Percentiles rank a stretch among this genome's conserved stretches.
phyloP scores from a whole-genome alignment of 1,140 invertebrate species.

The Popillia japonica region DNA sequence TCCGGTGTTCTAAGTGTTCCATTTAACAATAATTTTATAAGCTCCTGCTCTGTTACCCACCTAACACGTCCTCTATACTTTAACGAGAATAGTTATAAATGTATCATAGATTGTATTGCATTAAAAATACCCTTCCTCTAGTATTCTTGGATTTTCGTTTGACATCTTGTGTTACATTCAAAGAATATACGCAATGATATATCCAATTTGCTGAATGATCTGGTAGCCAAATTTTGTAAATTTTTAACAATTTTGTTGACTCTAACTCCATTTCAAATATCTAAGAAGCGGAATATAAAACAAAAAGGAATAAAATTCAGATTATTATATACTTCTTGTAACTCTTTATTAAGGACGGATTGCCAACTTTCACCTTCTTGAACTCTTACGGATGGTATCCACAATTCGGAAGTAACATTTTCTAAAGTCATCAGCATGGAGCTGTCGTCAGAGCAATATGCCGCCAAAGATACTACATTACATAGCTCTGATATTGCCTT shows the following conservation, averaged over 20 bases:
- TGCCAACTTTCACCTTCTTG: conserved; percentile 34
- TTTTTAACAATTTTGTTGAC: conserved; percentile 44
- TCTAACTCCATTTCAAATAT: conserved; percentile 41
- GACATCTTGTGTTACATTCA: conserved; percentile 39
- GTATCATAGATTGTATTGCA: too few relatives aligned
- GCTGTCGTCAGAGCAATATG: conserved; percentile 48
- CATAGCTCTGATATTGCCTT: conserved; percentile 42
- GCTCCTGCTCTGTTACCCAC: conserved; percentile 50
- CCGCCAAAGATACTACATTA: conserved; percentile 48
- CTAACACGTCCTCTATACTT: conserved; percentile 53
- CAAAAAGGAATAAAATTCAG: conserved; percentile 3
- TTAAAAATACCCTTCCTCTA: conserved; percentile 49
- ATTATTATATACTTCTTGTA: conserved; percentile 23
- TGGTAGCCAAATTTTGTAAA: conserved; percentile 51
- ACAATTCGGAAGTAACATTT: conserved; percentile 44
- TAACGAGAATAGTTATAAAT: conserved; percentile 21
- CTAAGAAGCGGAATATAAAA: conserved; percentile 36
- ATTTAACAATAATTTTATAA: conserved; percentile 44
- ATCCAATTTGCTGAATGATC: conserved; percentile 36
- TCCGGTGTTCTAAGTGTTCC: conserved; percentile 51
- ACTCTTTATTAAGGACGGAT: conserved; percentile 35
- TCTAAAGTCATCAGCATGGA: conserved; percentile 50
- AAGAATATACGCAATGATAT: conserved; percentile 47
- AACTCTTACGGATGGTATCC: conserved; percentile 47
- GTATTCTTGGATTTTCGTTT: conserved; percentile 51